Evolutionary conservation across 2,113 vertebrate genomes (phyloP).

Genomic region (Mixornis gularis): DNA sequence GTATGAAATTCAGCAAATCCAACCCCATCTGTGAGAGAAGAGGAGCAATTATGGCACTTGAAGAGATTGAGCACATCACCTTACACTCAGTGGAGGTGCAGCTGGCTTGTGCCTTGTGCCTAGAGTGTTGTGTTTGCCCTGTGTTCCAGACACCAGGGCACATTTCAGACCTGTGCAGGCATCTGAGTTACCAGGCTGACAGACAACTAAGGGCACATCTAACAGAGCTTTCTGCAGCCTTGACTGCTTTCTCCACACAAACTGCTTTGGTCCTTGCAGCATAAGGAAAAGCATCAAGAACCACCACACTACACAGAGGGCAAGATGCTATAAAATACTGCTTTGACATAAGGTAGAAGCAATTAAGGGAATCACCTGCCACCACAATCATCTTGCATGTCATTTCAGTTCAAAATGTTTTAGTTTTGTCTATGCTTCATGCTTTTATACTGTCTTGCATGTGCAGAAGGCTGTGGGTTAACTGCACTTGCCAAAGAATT

Average conservation of each 20-base stretch:
- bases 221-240: neutral
- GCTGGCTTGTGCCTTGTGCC: neutral
- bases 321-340: neutral
- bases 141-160: neutral
- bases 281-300: neutral
- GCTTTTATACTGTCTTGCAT: neutral
- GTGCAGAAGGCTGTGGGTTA: neutral
- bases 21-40: constrained; percentile 59
- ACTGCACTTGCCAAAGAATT: neutral
- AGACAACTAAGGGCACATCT: neutral
- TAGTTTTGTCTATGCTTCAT: neutral
- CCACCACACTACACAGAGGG: neutral
- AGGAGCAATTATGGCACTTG: neutral
- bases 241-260: neutral
- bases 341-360: neutral
- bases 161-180: neutral
- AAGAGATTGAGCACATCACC: neutral
- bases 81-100: rapidly evolving
- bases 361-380: neutral
- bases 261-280: neutral
- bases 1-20: constrained; percentile 76
- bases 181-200: neutral
- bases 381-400: neutral
- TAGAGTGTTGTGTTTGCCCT: neutral
- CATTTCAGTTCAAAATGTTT: neutral